A percentile compares a stretch with the other conserved stretches of the same genome.
Conservation (phyloP, 2,113 vertebrate genomes). For the Nematolebias whitei region DNA sequence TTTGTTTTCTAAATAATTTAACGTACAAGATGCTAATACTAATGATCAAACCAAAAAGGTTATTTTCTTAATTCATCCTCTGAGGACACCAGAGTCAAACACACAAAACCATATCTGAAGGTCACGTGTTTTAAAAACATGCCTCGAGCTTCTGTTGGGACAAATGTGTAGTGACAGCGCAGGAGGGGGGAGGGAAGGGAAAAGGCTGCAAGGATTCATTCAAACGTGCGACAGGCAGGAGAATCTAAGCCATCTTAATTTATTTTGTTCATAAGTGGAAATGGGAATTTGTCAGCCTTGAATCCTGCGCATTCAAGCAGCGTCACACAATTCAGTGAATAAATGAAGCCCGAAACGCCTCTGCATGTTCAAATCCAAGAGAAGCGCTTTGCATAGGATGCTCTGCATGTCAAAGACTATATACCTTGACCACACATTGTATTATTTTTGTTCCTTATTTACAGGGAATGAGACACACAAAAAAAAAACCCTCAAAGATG, state of each 20-base stretch:
- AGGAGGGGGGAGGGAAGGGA: neutral
- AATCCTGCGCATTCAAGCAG: constrained; percentile 5
- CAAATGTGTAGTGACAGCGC: constrained; percentile 44
- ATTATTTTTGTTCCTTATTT: constrained; percentile 9
- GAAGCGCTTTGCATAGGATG: neutral
- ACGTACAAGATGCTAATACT: neutral
- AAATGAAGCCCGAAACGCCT: neutral
- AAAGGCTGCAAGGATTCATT: constrained; percentile 27
- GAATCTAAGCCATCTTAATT: constrained; percentile 5
- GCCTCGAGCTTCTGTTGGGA: constrained; percentile 19
- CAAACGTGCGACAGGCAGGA: constrained; percentile 1
- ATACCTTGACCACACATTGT: neutral
- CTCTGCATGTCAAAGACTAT: neutral
- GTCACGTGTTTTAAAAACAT: constrained; percentile 32
- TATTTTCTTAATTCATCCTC: neutral
- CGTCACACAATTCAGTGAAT: neutral
- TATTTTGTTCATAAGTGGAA: neutral
- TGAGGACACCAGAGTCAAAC: neutral
- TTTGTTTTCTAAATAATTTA: neutral
- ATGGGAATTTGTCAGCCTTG: constrained; percentile 1
- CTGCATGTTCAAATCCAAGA: neutral
- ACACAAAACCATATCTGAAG: constrained; percentile 16
- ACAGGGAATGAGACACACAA: constrained; percentile 24
- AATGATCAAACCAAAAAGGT: neutral
- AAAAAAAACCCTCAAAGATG: constrained; percentile 42